Evolutionary conservation across 2,113 vertebrate species (phyloP).

Genomic region (Onychorhynchus coronatus): DNA sequence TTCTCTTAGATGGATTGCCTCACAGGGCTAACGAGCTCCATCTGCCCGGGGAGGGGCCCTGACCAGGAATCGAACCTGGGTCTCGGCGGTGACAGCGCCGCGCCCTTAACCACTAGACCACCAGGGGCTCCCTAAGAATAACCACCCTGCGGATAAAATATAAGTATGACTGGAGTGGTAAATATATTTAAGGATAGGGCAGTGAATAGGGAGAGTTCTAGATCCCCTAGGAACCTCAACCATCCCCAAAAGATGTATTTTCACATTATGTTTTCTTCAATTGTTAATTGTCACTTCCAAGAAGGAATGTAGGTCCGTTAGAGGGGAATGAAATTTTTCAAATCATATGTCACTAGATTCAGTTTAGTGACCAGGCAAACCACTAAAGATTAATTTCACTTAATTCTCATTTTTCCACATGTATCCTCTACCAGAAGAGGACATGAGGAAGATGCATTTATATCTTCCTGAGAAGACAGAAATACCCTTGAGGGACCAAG

Average conservation of each 20-base stretch:
- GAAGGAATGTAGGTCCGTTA: not conserved
- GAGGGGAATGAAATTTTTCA: accelerated
- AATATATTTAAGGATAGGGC: not conserved
- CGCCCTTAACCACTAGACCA: too few relatives aligned
- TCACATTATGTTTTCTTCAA: not conserved
- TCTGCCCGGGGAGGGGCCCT: too few relatives aligned
- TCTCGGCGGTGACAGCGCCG: too few relatives aligned
- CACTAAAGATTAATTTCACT: not conserved
- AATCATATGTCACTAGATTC: not conserved
- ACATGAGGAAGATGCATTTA: not conserved
- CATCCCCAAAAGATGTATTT: not conserved
- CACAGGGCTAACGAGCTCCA: too few relatives aligned
- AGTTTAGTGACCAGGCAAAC: not conserved
- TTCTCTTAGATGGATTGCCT: too few relatives aligned
- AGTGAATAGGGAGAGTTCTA: not conserved
- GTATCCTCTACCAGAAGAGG: not conserved
- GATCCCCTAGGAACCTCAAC: not conserved
- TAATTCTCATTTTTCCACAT: not conserved
- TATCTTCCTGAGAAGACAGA: not conserved
- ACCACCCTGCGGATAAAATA: not conserved
- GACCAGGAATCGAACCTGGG: too few relatives aligned
- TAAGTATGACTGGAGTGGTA: not conserved
- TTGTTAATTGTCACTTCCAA: not conserved
- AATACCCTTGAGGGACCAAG: not conserved
- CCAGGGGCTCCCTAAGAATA: too few relatives aligned